Conservation (phyloP, 2,113 vertebrate genomes). For the Campylorhamphus procurvoides region DNA sequence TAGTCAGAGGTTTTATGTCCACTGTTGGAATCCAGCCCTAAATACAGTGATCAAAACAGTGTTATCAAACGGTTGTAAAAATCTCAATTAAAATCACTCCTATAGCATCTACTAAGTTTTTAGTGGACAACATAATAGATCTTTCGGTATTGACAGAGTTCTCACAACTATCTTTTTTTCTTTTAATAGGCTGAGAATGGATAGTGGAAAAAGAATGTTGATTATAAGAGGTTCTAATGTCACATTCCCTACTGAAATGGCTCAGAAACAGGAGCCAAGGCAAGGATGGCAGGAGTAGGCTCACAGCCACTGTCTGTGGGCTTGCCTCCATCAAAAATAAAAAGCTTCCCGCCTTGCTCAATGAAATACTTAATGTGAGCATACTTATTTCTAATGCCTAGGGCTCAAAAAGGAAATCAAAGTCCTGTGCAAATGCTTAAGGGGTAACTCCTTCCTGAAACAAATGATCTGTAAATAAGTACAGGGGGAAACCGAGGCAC, state of each 20-base stretch:
- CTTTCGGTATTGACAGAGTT: conserved; percentile 68
- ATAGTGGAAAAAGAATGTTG: conserved; percentile 14
- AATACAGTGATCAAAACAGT: conserved; percentile 79
- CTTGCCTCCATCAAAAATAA: conserved; percentile 21
- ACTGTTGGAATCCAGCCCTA: conserved; percentile 81
- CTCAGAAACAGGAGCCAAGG: conserved; percentile 19
- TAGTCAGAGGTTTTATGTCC: conserved; percentile 81
- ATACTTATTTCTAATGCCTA: conserved; percentile 6
- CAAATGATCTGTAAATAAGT: not conserved
- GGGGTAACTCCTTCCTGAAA: not conserved
- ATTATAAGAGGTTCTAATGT: conserved; percentile 29
- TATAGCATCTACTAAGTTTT: conserved; percentile 71
- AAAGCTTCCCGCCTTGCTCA: conserved; percentile 2
- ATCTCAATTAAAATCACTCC: conserved; percentile 82
- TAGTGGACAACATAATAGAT: conserved; percentile 66
- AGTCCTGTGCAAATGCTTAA: not conserved
- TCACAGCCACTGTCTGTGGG: not conserved
- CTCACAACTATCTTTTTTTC: conserved; percentile 59
- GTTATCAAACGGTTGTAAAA: conserved; percentile 83
- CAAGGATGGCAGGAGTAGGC: not conserved
- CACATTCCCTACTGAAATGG: not conserved
- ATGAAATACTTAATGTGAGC: conserved; percentile 1
- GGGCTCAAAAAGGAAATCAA: not conserved
- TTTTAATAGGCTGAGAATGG: conserved; percentile 66
- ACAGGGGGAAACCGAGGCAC: not conserved